Conservation (phyloP, 1,140 invertebrate species). For the Cheumatopsyche charites region DNA sequence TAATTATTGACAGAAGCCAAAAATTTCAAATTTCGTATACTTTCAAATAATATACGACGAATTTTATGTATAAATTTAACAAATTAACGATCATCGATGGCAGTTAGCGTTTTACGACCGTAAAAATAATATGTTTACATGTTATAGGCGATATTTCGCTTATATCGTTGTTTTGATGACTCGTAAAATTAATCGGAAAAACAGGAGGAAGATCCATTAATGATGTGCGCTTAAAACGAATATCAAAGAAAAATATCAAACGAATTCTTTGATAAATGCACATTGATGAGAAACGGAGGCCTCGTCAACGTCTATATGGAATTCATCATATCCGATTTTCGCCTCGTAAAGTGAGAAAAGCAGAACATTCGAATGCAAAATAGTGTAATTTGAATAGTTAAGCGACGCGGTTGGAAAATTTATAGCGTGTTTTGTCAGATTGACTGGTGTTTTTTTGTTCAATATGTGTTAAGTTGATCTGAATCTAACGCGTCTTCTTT, state of each 20-base stretch:
- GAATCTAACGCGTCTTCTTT: conserved; percentile 13
- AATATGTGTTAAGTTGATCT: not conserved
- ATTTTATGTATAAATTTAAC: not conserved
- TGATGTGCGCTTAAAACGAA: too few species aligned
- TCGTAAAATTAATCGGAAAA: conserved; percentile 6
- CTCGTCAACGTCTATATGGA: too few species aligned
- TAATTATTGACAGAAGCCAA: too few species aligned
- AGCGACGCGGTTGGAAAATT: not conserved
- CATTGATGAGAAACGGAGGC: too few species aligned
- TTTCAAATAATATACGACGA: too few species aligned
- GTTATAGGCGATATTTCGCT: not conserved
- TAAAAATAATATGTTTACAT: conserved; percentile 1
- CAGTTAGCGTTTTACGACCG: conserved; percentile 18
- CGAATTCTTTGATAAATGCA: too few species aligned
- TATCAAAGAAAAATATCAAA: too few species aligned
- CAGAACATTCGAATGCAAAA: conserved; percentile 6
- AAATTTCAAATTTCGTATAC: too few species aligned
- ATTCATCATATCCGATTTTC: too few species aligned
- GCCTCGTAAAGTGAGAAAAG: too few species aligned
- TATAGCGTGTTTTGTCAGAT: conserved; percentile 8
- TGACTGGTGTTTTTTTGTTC: not conserved
- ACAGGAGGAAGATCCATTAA: too few species aligned
- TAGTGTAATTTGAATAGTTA: not conserved
- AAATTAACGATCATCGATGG: conserved; percentile 20
- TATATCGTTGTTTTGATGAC: conserved; percentile 9